Evolutionary conservation across 2,888 invertebrate species (phyloP), one percentile per base, ranked within the genome.

Genomic region (Coelinius sp.): DNA sequence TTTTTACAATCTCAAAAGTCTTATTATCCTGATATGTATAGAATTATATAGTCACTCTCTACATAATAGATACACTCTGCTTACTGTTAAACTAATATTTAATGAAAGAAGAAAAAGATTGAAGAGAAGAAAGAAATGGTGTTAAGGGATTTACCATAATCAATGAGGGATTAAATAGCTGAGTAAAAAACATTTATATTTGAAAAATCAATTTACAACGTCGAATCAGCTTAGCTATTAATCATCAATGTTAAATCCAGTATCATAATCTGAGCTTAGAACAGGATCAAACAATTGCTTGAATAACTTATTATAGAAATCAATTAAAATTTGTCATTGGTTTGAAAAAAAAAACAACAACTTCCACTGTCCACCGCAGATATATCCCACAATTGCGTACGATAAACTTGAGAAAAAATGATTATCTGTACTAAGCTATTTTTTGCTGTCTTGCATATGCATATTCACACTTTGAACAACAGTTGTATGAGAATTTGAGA

Each of bases 1-100:
- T 91, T 91, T 91, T 91, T 91, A 91, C 91, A 91, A 91, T 91
- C 91, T 90, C 90, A 90, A 88, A 88, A 87, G 85, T 88, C 88
- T 88, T 85, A 87, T 88, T 86, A 87, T 87, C 86, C 85, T 88
- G 87, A 87, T 83, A 87, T 88, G 84, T 88, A 88, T 88, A 88
- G 86, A 86, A 85, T 81, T 87, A 84, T 85, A 85, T 87, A 88
- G 85, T 86, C 86, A 86, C 85, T 86, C 86, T 88, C 85, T 87
- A 85, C 85, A 85, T 86, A 84, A 86, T 84, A 84, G 83, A 83
- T 79, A 90, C 79, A 90, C 90, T 90, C 90, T 90, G 90, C 90
- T 90, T 90, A 90, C 90, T 90, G 90, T 90, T 90, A 90, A 90
- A 90, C 90, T 90, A 90, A 74, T 78, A 75, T 73, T 74, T 70